Evolutionary conservation across 1,140 invertebrate species (phyloP), one percentile per base, ranked within the genome.

Genomic region (Anastrepha obliqua): DNA sequence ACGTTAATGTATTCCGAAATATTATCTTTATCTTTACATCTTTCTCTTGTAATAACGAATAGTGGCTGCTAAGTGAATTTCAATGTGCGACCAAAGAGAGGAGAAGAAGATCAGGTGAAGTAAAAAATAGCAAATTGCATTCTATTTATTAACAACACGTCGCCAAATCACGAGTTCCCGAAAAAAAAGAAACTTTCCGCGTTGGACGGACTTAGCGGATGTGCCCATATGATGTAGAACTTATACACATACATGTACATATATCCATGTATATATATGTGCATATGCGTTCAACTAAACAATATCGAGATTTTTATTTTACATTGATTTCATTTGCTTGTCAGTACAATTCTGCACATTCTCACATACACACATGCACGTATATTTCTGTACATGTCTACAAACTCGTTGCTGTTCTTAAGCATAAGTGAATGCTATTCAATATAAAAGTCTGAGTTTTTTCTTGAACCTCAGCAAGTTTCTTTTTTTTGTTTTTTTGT

Each of bases 91-190:
- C 29, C 29, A 29, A 29, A 29, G 29, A 29, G 29, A 29, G 29
- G 1, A 29, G 1, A 29, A 29, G 29, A 29, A 29, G 29, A 29
- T 29, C 29, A 29, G 29, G 29, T 29, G 29, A 29, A 29, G 29
- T 29, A 29, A 67, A 15, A 67, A 42, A 1, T 13, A 67, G 20
- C 39, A 3, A 67, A 67, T 67, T 67, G 65, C 29, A 67, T 42
- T 67, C n/a, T 67, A 67, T 67, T 67, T 67, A 67, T 67, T 39
- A 64, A 20, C 62, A 64, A 17, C 62, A 20, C 62, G n/a, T 29
- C 9, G 11, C 7, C 42, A 85, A 44, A 85, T 85, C 78, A 59
- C 78, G 78, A 59, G 55, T 59, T 59, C 6, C 47, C 42, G 20
- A 59, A 85, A 59, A 42, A 78, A 78, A 55, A 44, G 6, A 42